A percentile compares a stretch with the other conserved stretches of the same genome.
phyloP scores from a whole-genome alignment of 2,888 invertebrate genomes.

The Stomorhina lunata region DNA sequence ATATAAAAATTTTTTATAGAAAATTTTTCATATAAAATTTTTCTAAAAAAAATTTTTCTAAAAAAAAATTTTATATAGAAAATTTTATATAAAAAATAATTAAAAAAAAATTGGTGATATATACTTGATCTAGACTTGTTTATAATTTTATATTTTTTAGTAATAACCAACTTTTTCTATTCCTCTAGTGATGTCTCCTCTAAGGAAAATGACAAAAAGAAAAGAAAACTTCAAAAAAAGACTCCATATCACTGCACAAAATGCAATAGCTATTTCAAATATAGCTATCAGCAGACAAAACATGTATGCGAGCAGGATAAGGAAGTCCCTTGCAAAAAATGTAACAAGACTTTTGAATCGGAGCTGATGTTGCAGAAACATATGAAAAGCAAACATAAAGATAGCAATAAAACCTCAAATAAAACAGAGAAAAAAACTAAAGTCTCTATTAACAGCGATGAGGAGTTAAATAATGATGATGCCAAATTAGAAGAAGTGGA shows the following conservation, averaged over 20 bases:
- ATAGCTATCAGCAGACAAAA: slow-evolving; percentile 52
- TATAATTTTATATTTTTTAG: too few species aligned
- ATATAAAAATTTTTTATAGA: too few species aligned
- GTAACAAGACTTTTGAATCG: slow-evolving; percentile 31
- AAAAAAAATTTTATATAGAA: too few species aligned
- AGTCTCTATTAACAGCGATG: background rate
- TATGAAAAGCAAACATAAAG: slow-evolving; percentile 45
- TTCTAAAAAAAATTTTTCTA: too few species aligned
- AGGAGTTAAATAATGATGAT: background rate
- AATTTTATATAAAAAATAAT: too few species aligned
- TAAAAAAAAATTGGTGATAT: too few species aligned
- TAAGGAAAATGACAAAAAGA: slow-evolving; percentile 48
- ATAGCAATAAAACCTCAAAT: background rate
- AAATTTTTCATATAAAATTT: too few species aligned
- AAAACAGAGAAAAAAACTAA: slow-evolving; percentile 15
- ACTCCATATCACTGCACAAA: slow-evolving; percentile 46
- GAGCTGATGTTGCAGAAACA: slow-evolving; percentile 49
- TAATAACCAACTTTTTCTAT: too few species aligned
- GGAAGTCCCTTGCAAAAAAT: slow-evolving; percentile 21
- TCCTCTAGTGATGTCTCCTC: slow-evolving; percentile 20
- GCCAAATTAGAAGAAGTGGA: slow-evolving; percentile 40
- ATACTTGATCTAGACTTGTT: too few species aligned
- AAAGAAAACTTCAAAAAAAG: slow-evolving; percentile 29
- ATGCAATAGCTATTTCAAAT: slow-evolving; percentile 52
- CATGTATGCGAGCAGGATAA: slow-evolving; percentile 22